Percentiles rank a stretch among this genome's conserved stretches.
phyloP scores from a whole-genome alignment of 2,113 vertebrate genomes.

The Lepisosteus oculatus region DNA sequence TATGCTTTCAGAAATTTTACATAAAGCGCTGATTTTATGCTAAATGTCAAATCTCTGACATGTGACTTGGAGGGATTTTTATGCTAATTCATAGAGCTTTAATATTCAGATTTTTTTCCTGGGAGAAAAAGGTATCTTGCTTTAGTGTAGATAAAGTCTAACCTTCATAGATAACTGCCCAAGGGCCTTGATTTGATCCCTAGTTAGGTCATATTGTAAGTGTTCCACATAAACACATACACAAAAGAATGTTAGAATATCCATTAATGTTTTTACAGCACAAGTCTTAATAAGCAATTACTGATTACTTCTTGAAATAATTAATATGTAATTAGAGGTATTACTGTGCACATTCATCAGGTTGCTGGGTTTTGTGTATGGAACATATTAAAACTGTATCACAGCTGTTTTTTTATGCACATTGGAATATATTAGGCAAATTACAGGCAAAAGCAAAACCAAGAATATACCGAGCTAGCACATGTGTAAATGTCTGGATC shows the following conservation, averaged over 20 bases:
- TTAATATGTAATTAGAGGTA: constrained; percentile 21
- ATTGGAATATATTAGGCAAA: too few species aligned
- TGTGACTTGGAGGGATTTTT: constrained; percentile 67
- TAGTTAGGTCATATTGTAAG: neutral
- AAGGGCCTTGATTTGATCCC: constrained; percentile 30
- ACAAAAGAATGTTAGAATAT: neutral
- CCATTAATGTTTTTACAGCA: neutral
- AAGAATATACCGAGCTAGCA: too few species aligned
- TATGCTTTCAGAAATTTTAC: constrained; percentile 65
- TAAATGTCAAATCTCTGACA: constrained; percentile 69
- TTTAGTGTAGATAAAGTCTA: constrained; percentile 30
- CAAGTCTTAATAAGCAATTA: neutral
- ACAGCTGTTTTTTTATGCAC: too few species aligned
- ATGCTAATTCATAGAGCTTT: constrained; percentile 63
- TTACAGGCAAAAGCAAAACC: too few species aligned
- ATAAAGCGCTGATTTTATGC: constrained; percentile 58
- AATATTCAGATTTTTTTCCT: constrained; percentile 59
- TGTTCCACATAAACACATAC: neutral
- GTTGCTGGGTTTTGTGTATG: neutral
- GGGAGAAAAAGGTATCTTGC: constrained; percentile 42
- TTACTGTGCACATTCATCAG: neutral
- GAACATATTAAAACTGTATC: too few species aligned
- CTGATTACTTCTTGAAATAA: constrained; percentile 13
- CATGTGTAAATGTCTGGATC: too few species aligned
- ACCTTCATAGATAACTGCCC: constrained; percentile 33